phyloP scores from a whole-genome alignment of 1,140 invertebrate genomes.

The Apocrypta bakeri region DNA sequence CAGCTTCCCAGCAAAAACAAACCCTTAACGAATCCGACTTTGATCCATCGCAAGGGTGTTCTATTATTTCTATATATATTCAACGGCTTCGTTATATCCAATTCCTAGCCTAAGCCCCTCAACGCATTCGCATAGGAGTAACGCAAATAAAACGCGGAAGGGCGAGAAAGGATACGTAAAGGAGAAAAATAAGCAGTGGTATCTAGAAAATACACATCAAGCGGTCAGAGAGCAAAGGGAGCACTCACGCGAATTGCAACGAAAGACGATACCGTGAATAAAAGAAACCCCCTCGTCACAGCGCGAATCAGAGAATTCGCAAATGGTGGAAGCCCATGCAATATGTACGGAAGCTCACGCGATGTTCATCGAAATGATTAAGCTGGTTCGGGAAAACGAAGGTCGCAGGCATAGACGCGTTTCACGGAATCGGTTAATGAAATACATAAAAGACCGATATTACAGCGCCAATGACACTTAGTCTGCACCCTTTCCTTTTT shows the following conservation, averaged over 20 bases:
- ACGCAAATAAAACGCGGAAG: background rate
- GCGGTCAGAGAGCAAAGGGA: background rate
- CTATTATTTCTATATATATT: too few relatives aligned
- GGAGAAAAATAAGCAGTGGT: background rate
- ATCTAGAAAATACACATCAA: background rate
- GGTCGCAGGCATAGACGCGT: background rate
- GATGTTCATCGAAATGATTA: background rate
- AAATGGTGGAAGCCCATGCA: conserved; percentile 1
- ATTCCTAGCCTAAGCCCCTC: background rate
- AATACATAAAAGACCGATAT: background rate
- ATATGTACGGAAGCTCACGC: background rate
- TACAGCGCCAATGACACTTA: background rate
- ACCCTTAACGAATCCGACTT: background rate
- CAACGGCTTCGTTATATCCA: background rate
- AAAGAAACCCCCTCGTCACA: background rate
- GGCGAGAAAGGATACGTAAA: background rate
- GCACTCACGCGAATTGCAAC: conserved; percentile 3
- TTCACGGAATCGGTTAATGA: background rate
- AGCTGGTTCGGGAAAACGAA: background rate
- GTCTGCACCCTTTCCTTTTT: background rate
- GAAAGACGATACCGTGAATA: background rate
- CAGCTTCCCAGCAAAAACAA: background rate
- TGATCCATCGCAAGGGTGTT: background rate
- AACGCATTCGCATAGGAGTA: background rate
- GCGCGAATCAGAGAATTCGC: conserved; percentile 17